phyloP scores from a whole-genome alignment of 2,888 invertebrate species.

The Cryptus armator region DNA sequence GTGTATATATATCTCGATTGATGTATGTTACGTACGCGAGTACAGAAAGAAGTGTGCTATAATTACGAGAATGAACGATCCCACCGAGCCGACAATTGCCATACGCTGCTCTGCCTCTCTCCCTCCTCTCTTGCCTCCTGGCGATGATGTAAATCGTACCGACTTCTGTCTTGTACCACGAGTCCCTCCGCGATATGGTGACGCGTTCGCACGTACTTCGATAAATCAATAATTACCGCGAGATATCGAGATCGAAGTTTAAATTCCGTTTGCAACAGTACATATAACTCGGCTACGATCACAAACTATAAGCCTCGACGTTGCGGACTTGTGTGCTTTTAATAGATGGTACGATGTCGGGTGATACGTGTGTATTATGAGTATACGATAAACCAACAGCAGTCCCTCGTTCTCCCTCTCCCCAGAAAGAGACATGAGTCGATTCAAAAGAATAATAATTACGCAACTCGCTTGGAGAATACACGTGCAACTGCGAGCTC shows the following conservation, averaged over 20 bases:
- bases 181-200: neutral
- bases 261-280: conserved; percentile 31
- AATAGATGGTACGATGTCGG: neutral
- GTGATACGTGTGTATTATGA: neutral
- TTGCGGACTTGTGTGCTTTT: neutral
- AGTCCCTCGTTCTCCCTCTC: no score
- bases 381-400: neutral
- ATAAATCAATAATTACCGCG: conserved; percentile 36
- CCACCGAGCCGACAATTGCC: conserved; percentile 40
- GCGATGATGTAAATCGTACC: conserved; percentile 46
- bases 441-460: conserved; percentile 42
- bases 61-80: conserved; percentile 44
- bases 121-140: conserved; percentile 2
- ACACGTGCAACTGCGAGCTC: neutral
- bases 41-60: conserved; percentile 45
- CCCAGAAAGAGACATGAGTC: neutral
- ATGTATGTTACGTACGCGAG: conserved; percentile 37
- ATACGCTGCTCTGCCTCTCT: neutral
- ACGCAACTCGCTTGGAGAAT: conserved; percentile 38
- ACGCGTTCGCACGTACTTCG: conserved; percentile 27
- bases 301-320: neutral
- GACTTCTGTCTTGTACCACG: conserved; percentile 29
- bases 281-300: neutral
- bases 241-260: conserved; percentile 23
- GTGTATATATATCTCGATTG: conserved; percentile 10